Percentiles rank a stretch among this genome's conserved stretches.
Conservation (phyloP, 2,113 vertebrate genomes). For the Ursus arctos region DNA sequence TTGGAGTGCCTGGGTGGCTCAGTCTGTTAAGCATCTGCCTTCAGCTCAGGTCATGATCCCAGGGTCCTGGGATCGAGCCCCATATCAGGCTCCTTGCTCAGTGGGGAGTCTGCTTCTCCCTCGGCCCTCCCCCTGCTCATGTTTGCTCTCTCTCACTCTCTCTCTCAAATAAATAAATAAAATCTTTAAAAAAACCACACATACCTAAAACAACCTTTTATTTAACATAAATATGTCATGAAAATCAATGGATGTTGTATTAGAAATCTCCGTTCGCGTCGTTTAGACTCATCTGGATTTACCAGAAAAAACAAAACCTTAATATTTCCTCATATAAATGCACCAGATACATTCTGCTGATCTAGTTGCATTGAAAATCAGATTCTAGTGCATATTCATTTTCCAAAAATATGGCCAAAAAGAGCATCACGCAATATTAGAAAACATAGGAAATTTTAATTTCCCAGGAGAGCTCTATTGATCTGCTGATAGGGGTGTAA, state of each 20-base stretch:
- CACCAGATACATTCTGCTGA: background rate
- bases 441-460: slow-evolving; percentile 46
- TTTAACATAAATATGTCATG: background rate
- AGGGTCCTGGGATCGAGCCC: background rate
- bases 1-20: background rate
- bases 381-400: background rate
- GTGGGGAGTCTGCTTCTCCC: too few species aligned
- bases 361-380: background rate
- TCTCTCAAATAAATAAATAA: too few species aligned
- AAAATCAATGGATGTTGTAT: background rate
- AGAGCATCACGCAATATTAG: background rate
- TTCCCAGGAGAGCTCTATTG: slow-evolving; percentile 36
- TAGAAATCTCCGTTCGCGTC: background rate
- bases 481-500: background rate
- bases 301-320: background rate
- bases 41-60: background rate
- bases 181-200: background rate
- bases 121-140: too few species aligned
- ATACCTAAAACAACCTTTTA: background rate
- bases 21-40: background rate
- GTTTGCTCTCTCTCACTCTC: too few species aligned
- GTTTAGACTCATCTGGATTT: background rate
- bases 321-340: background rate
- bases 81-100: background rate
- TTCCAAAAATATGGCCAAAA: background rate